Conservation (phyloP, 2,888 invertebrate genomes). For the Acanthosepion pharaonis region DNA sequence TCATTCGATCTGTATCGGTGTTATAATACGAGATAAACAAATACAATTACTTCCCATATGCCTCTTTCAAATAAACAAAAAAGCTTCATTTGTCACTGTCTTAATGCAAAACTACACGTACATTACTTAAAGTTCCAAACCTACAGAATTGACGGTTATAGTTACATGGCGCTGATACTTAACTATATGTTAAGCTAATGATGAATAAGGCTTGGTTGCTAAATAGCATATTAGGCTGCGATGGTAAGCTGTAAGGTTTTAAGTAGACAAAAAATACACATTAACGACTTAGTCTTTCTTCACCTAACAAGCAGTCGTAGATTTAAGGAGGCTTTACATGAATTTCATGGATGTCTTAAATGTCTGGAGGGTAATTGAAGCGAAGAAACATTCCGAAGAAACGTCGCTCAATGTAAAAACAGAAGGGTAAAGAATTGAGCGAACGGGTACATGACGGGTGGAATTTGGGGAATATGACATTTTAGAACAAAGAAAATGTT, state of each 20-base stretch:
- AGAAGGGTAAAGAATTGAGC: background rate
- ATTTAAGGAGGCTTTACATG: conserved; percentile 22
- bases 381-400: background rate
- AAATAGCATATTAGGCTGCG: background rate
- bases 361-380: background rate
- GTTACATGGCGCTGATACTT: background rate
- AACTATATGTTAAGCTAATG: background rate
- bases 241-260: background rate
- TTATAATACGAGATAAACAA: too few species aligned
- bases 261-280: background rate
- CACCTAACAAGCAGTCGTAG: background rate
- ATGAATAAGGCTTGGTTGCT: background rate
- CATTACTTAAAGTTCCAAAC: background rate
- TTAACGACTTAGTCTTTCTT: background rate
- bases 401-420: background rate
- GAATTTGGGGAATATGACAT: background rate
- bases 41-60: too few species aligned
- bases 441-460: background rate
- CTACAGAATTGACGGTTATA: background rate
- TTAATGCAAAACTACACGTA: background rate
- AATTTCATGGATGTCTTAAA: background rate
- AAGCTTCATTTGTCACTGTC: too few species aligned
- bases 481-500: background rate
- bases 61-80: too few species aligned
- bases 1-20: too few species aligned